phyloP scores from a whole-genome alignment of 2,888 invertebrate genomes.

The Pachydiplax longipennis region DNA sequence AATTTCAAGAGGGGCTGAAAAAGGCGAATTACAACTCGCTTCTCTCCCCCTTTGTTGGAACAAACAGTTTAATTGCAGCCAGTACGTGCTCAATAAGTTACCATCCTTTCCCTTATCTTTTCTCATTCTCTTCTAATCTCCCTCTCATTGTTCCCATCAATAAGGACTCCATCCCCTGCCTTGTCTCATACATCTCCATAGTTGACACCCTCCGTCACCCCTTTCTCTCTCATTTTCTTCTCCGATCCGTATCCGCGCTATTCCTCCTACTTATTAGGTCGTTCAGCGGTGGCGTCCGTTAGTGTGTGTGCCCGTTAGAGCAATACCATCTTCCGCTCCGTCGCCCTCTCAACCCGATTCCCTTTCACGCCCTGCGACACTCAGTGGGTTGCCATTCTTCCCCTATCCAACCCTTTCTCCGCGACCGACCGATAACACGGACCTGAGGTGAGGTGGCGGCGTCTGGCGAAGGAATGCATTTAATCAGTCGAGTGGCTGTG shows the following conservation, averaged over 20 bases:
- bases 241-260: neutral
- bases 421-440: neutral
- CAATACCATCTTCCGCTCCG: neutral
- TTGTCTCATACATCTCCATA: neutral
- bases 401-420: neutral
- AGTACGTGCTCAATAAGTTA: no score
- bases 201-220: neutral
- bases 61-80: no score
- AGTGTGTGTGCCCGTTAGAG: neutral
- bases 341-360: neutral
- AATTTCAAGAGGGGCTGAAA: no score
- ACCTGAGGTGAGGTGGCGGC: no score
- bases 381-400: neutral
- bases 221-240: neutral
- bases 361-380: neutral
- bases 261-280: neutral
- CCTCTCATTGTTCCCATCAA: neutral
- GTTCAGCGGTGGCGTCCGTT: neutral
- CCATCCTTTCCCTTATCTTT: neutral
- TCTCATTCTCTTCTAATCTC: neutral
- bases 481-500: no score
- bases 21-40: no score
- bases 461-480: no score
- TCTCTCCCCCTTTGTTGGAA: no score
- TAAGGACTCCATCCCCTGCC: neutral